A percentile compares a stretch with the other conserved stretches of the same genome.
Conservation (phyloP, 2,797 vertebrate genomes). For the Spondyliosoma cantharus region DNA sequence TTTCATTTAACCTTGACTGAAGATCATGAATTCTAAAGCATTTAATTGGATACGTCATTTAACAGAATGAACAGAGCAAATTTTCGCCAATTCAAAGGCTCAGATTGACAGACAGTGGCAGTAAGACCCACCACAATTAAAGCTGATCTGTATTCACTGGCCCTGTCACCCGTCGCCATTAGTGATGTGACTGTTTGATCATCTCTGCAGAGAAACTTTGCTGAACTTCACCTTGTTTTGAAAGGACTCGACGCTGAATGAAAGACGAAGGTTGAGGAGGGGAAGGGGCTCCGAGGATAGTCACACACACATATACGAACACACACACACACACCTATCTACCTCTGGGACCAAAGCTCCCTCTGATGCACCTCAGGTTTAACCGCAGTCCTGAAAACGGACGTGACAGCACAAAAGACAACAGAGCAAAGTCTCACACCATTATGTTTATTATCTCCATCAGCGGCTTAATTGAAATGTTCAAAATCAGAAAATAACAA, state of each 20-base stretch:
- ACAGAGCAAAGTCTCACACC: conserved; percentile 71
- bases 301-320: conserved; percentile 36
- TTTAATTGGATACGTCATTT: conserved; percentile 99
- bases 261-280: conserved; percentile 72
- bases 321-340: conserved; percentile 29
- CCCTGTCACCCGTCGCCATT: conserved; percentile 95
- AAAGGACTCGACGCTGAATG: conserved; percentile 87
- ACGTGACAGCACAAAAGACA: conserved; percentile 75
- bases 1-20: conserved; percentile 99
- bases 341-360: conserved; percentile 63
- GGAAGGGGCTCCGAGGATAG: conserved; percentile 47
- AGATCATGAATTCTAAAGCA: conserved; percentile 99
- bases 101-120: conserved; percentile 99
- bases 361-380: conserved; percentile 66
- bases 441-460: conserved; percentile 83
- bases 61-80: conserved; percentile 99
- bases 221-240: conserved; percentile 96
- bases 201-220: conserved; percentile 89
- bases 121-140: conserved; percentile 99
- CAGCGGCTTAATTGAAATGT: conserved; percentile 87
- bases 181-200: conserved; percentile 95
- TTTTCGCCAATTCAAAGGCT: conserved; percentile 99
- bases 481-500: conserved; percentile 83
- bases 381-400: conserved; percentile 63
- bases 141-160: conserved; percentile 97